Conservation (phyloP, 1,140 invertebrate species). For the Acromyrmex charruanus region DNA sequence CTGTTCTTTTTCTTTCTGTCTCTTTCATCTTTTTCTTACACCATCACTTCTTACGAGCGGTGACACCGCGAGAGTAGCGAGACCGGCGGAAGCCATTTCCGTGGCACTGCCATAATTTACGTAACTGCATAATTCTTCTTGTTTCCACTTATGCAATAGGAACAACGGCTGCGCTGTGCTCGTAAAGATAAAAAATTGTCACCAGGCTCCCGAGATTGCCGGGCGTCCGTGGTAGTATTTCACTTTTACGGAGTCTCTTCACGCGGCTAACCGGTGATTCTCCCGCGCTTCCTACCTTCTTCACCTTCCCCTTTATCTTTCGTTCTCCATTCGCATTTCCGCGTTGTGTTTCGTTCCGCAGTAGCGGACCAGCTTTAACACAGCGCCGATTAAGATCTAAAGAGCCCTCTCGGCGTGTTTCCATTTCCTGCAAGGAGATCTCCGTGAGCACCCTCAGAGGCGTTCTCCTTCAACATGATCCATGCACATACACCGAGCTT, state of each 20-base stretch:
- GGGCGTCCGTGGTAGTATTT: slow-evolving; percentile 74
- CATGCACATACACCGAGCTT: slow-evolving; percentile 18
- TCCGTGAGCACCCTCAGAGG: not conserved
- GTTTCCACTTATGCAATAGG: slow-evolving; percentile 83
- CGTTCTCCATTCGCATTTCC: not conserved
- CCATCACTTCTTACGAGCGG: slow-evolving; percentile 43
- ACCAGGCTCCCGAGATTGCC: slow-evolving; percentile 77
- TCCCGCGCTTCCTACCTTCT: slow-evolving; percentile 38
- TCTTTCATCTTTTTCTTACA: slow-evolving; percentile 36
- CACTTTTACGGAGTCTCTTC: slow-evolving; percentile 77
- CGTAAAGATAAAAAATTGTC: slow-evolving; percentile 84
- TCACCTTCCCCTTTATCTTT: not conserved
- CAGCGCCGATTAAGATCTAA: slow-evolving; percentile 53
- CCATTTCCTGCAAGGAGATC: slow-evolving; percentile 47
- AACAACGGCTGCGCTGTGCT: slow-evolving; percentile 74
- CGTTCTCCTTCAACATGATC: slow-evolving; percentile 21
- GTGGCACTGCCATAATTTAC: slow-evolving; percentile 81
- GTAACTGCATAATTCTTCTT: slow-evolving; percentile 84
- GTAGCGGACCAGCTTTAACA: slow-evolving; percentile 40
- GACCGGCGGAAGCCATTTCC: slow-evolving; percentile 76
- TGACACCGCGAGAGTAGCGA: slow-evolving; percentile 36
- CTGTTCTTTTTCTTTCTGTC: not conserved
- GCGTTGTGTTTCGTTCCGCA: not conserved
- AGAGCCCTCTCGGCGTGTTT: slow-evolving; percentile 41
- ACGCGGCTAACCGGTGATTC: slow-evolving; percentile 69